Evolutionary conservation across 2,113 vertebrate genomes (phyloP), one percentile per base, ranked within the genome.

Genomic region (Erythrolamprus reginae): DNA sequence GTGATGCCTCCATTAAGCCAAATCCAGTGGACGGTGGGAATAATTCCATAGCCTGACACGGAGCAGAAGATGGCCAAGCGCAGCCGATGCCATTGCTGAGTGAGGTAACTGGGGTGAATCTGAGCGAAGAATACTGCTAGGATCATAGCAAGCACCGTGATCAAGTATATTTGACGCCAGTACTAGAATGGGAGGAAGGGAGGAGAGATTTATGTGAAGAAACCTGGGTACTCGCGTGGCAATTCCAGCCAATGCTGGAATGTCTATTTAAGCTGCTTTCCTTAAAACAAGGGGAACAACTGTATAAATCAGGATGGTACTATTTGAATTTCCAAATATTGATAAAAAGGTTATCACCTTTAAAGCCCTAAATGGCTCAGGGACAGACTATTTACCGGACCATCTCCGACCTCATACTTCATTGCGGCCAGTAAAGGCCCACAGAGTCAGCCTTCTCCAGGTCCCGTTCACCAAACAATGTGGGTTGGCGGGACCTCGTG

Each of bases 111-210:
- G 85, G 99, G 99, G 55, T 99, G 98, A 88, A 99, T 99, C 97
- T 99, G 99, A 21, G 98, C 98, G 70, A 99, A 98, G 96, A 99
- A 99, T 21, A 99, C 98, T 1, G 98, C 98, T 96, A 99, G 93
- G 95, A 99, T 98, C 98, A 98, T 97, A 10, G 98, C 99, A 84
- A 99, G 97, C 89, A 99, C 98, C 2, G 97, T 98, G 96, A 99
- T 96, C 95, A 99, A 88, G 93, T 99, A 99, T 0, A 99, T 98
- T 94, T 99, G 99, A 23, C 98, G 97, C 99, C 99, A 99, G 93
- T 99, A 99, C 99, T 99, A 95, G 1, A 93, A 87, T 90, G 90
- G 82, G 58, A 4, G 58, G 2, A 33, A 6, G 28, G 61, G 28
- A 33, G 28, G 28, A 65, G 58, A 65, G 13, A 15, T 65, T 4